A percentile compares a stretch with the other conserved stretches of the same genome.
phyloP scores from a whole-genome alignment of 2,113 vertebrate species.

The Stegastes partitus region DNA sequence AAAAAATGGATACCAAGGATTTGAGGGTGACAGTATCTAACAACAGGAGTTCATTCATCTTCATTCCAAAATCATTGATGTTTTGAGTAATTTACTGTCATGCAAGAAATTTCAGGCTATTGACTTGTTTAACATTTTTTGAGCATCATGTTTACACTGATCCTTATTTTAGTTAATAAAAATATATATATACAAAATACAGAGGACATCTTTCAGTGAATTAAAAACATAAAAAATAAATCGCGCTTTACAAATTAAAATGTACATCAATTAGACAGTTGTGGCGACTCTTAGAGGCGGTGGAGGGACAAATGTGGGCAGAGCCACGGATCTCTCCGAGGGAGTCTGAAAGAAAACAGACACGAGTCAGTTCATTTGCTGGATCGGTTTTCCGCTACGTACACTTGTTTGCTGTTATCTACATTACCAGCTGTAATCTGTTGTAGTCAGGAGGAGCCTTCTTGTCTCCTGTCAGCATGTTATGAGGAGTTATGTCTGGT shows the following conservation, averaged over 20 bases:
- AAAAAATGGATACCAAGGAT: too few species aligned
- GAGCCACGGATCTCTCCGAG: constrained; percentile 57
- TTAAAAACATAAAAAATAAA: constrained; percentile 1
- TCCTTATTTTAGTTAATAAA: background rate
- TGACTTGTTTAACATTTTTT: too few species aligned
- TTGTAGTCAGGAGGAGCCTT: constrained; percentile 74
- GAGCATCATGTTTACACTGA: too few species aligned
- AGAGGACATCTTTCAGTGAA: background rate
- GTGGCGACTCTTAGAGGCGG: constrained; percentile 79
- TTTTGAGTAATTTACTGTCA: too few species aligned
- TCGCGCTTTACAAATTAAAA: background rate
- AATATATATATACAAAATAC: background rate
- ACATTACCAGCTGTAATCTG: constrained; percentile 50
- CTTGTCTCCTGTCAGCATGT: constrained; percentile 48
- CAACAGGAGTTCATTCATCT: too few species aligned
- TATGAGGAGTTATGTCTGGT: constrained; percentile 50
- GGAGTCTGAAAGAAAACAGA: constrained; percentile 53
- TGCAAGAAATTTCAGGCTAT: too few species aligned
- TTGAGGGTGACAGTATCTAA: too few species aligned
- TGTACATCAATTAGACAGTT: constrained; percentile 71
- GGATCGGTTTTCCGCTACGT: too few species aligned
- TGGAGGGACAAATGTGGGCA: constrained; percentile 69
- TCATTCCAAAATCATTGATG: too few species aligned
- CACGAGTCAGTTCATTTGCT: background rate
- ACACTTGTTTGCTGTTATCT: background rate